Percentiles rank a stretch among this genome's conserved stretches.
Evolutionary conservation across 1,140 invertebrate species (phyloP).

Genomic region (Nymphalis io): DNA sequence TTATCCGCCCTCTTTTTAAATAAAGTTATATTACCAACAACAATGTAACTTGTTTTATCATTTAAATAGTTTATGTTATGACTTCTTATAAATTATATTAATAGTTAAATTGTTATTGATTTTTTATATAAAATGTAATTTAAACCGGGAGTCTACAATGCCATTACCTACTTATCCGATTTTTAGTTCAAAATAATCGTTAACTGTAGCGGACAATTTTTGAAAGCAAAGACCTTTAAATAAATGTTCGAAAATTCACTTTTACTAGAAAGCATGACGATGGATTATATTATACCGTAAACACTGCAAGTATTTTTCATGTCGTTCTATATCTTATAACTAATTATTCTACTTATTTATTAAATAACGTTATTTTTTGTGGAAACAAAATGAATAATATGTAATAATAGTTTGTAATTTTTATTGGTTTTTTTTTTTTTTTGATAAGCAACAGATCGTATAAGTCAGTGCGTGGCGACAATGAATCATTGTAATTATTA

Average conservation of each 20-base stretch:
- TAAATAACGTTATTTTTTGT: too few species aligned
- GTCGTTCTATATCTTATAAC: background rate
- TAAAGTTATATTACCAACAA: background rate
- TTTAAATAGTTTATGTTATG: background rate
- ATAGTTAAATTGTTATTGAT: background rate
- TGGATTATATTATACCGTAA: background rate
- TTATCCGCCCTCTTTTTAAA: background rate
- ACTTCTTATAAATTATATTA: background rate
- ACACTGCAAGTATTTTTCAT: background rate
- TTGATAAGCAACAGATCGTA: too few species aligned
- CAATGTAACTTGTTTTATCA: background rate
- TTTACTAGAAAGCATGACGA: constrained; percentile 4
- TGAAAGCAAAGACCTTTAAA: background rate
- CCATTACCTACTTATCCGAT: background rate
- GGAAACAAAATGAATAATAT: too few species aligned
- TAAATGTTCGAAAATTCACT: background rate
- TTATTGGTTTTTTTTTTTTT: too few species aligned
- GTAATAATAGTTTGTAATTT: too few species aligned
- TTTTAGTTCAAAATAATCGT: background rate
- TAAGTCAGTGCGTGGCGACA: too few species aligned
- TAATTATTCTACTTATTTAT: too few species aligned
- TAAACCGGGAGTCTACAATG: background rate
- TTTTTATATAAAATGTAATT: too few species aligned
- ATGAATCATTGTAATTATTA: too few species aligned
- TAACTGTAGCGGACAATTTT: background rate